Percentiles rank a stretch among this genome's conserved stretches.
Evolutionary conservation across 2,113 vertebrate genomes (phyloP).

Genomic region (Syngnathus typhle): DNA sequence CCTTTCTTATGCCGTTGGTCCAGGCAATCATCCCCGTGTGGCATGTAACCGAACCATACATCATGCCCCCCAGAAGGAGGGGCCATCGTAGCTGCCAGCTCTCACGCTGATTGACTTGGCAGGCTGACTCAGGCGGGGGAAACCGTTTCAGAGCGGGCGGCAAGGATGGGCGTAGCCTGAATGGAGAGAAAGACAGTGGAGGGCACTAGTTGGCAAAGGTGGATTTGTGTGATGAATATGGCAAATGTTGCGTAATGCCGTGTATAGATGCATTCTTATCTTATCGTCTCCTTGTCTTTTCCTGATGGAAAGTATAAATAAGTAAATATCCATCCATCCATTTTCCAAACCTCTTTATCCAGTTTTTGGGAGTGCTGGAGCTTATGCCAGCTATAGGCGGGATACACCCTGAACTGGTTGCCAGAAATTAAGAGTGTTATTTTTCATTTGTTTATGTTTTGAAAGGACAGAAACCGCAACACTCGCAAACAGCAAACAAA

Average conservation of each 20-base stretch:
- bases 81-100: conserved; percentile 64
- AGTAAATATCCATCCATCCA: no score
- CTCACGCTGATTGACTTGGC: conserved; percentile 70
- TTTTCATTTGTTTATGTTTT: no score
- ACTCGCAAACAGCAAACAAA: no score
- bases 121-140: conserved; percentile 57
- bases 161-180: conserved; percentile 25
- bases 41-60: conserved; percentile 54
- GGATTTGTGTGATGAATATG: conserved; percentile 12
- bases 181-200: background rate
- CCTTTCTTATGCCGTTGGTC: conserved; percentile 37
- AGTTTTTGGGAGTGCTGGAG: no score
- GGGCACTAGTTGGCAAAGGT: conserved; percentile 45
- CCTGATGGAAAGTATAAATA: conserved; percentile 20
- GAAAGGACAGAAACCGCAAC: no score
- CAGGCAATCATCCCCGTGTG: conserved; percentile 35
- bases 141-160: conserved; percentile 40
- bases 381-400: no score
- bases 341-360: no score
- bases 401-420: no score
- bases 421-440: no score
- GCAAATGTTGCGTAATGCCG: background rate
- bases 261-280: background rate
- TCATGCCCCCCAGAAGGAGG: conserved; percentile 44
- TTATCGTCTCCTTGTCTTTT: conserved; percentile 6